Evolutionary conservation across 37 sponge, comb jelly and placozoan species (phyloP), one percentile per base, ranked within the genome.

Genomic region (Ianthella basta): DNA sequence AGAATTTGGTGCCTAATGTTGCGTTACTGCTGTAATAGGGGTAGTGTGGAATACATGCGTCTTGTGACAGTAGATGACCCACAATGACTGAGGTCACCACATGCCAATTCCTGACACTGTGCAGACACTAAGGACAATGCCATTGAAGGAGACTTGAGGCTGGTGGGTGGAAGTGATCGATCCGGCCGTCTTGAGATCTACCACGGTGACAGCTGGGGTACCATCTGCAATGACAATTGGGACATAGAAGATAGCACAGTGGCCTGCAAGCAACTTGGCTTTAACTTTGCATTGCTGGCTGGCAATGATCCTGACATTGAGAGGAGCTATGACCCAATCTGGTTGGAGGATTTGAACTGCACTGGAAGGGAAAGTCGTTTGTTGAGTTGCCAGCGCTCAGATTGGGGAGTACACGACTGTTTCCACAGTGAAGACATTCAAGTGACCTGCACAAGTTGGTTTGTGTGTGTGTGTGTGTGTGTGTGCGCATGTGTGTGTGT

Each of bases 171-270:
- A 21, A 80, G 18, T 23, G 36, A 55, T 21, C 20, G 16, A 1
- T 34, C 34, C 21, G 87, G 87, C 10, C n/a, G 87, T 24, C 59
- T 86, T 37, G 80, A 86, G 56, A 39, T 86, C 12, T 80, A 86
- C 70, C 59, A 60, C 41, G 56, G 55, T 30, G 33, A 12, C 18
- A 18, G 18, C 0, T 86, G 87, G 87, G 87, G 85, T 1, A 84
- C 37, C 54, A 57, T 72, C 33, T 84, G 85, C 72, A 56, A 53
- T 23, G 72, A 72, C 63, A 50, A 72, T 34, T 84, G 85, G 85
- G 35, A 56, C 37, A 38, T 54, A 6, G 32, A 24, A 19, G 73
- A 59, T 68, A 57, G 74, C 15, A 41, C 3, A 55, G 85, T 84
- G 21, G 85, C 56, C 23, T 84, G 85, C 72, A 40, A 23, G 3